phyloP scores from a whole-genome alignment of 2,113 vertebrate genomes.

The human (Homo sapiens) region DNA sequence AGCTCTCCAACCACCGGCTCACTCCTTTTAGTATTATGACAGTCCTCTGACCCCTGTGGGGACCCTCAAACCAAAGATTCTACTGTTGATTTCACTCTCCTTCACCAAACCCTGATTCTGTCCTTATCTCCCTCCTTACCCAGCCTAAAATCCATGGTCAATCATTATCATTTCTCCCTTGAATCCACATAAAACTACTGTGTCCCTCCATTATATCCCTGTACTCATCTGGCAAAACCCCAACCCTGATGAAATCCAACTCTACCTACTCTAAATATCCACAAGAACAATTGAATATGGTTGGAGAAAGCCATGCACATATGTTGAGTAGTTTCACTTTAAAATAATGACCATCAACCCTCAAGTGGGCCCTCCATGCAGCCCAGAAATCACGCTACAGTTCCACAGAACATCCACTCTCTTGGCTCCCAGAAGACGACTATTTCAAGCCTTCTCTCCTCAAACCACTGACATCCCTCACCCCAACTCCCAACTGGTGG shows the following conservation, averaged over 20 bases:
- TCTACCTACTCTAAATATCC: background rate
- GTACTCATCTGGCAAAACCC: background rate
- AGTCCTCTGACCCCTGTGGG: background rate
- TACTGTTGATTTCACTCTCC: background rate
- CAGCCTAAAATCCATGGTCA: background rate
- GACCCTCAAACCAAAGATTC: background rate
- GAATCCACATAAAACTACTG: background rate
- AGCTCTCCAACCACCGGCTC: background rate
- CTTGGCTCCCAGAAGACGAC: background rate
- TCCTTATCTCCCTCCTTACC: background rate
- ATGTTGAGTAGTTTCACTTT: constrained; percentile 2
- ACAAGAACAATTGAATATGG: accelerated
- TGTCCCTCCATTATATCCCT: background rate
- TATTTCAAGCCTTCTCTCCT: background rate
- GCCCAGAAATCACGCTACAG: background rate
- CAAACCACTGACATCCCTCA: background rate
- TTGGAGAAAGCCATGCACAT: background rate
- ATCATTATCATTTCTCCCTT: background rate
- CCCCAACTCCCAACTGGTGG: background rate
- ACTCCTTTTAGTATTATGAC: background rate
- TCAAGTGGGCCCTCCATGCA: background rate
- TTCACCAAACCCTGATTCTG: background rate
- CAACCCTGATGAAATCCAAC: background rate
- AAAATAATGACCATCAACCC: constrained; percentile 1
- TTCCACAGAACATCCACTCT: background rate